Conservation (phyloP, 2,113 vertebrate species). For the Pholis gunnellus region DNA sequence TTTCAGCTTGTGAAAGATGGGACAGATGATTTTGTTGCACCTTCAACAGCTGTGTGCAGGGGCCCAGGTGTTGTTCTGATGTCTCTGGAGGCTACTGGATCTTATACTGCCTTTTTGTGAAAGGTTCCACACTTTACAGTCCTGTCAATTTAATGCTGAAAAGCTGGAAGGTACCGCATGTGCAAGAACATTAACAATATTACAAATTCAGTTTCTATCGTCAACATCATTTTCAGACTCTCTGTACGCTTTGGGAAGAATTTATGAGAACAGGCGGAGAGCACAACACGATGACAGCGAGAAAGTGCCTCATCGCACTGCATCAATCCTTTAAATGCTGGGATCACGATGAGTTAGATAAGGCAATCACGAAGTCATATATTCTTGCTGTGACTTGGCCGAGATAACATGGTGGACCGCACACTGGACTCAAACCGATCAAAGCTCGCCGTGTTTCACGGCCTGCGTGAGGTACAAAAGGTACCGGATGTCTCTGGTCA, state of each 20-base stretch:
- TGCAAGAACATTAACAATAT: neutral
- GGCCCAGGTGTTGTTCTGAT: slow-evolving; percentile 69
- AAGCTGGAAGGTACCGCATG: neutral
- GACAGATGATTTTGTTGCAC: slow-evolving; percentile 10
- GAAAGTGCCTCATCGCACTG: neutral
- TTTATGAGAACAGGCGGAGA: neutral
- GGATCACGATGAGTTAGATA: neutral
- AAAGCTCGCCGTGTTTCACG: neutral
- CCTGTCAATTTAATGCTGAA: slow-evolving; percentile 5
- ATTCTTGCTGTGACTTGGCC: slow-evolving; percentile 1
- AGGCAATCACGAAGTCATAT: neutral
- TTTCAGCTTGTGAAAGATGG: neutral
- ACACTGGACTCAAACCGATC: neutral
- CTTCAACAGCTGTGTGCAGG: slow-evolving; percentile 57
- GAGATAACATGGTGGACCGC: neutral
- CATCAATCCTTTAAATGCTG: neutral
- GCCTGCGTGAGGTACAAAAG: neutral
- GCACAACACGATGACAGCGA: neutral
- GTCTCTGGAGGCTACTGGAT: slow-evolving; percentile 48
- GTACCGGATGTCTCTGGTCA: neutral
- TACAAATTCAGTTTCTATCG: neutral
- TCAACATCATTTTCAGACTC: neutral
- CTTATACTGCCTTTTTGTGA: slow-evolving; percentile 53
- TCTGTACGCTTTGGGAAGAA: neutral
- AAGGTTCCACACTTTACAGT: slow-evolving; percentile 43